Percentiles rank a stretch among this genome's conserved stretches.
These are phyloP conservation scores for Diadema setosum DNA, from an alignment of 35 echinoderm and acorn worm genomes.

Conservation along the genomic window DNA sequence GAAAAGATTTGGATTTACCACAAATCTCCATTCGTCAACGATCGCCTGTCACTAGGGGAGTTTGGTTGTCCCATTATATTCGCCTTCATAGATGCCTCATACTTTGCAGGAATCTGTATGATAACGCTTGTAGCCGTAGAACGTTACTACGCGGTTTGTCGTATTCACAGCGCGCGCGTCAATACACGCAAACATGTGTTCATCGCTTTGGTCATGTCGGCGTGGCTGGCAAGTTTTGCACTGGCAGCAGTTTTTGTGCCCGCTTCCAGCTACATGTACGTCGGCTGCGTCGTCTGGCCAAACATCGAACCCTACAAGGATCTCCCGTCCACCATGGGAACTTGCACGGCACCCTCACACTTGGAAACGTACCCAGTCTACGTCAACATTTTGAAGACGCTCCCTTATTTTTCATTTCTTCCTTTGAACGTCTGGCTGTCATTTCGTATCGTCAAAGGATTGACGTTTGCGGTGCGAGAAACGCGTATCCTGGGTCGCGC, in stretches of 20 bases:
- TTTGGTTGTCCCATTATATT: conserved; percentile 49
- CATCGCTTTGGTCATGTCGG: conserved; percentile 3
- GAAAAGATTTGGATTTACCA: conserved; percentile 42
- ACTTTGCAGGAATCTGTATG: conserved; percentile 17
- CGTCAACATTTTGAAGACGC: conserved; percentile 9
- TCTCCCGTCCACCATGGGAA: background rate
- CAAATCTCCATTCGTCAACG: conserved; percentile 23
- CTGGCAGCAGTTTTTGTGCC: conserved; percentile 49
- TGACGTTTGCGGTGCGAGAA: conserved; percentile 30
- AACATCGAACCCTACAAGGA: background rate
- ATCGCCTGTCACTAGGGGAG: conserved; percentile 5
- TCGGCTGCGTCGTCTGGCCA: conserved; percentile 18
- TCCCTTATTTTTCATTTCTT: conserved; percentile 44
- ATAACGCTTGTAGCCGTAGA: conserved; percentile 55
- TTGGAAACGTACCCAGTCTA: conserved; percentile 6
- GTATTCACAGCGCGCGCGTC: conserved; percentile 4
- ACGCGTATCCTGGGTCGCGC: background rate
- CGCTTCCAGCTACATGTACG: background rate
- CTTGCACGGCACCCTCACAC: background rate
- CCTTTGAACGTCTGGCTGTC: conserved; percentile 49
- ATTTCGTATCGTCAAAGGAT: conserved; percentile 37
- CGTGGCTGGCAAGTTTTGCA: conserved; percentile 32
- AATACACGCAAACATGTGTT: conserved; percentile 11
- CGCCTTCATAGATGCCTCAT: conserved; percentile 34
- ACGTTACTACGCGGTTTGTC: conserved; percentile 67